Conservation (phyloP, 2,113 vertebrate genomes). For the Solenodon paradoxus region DNA sequence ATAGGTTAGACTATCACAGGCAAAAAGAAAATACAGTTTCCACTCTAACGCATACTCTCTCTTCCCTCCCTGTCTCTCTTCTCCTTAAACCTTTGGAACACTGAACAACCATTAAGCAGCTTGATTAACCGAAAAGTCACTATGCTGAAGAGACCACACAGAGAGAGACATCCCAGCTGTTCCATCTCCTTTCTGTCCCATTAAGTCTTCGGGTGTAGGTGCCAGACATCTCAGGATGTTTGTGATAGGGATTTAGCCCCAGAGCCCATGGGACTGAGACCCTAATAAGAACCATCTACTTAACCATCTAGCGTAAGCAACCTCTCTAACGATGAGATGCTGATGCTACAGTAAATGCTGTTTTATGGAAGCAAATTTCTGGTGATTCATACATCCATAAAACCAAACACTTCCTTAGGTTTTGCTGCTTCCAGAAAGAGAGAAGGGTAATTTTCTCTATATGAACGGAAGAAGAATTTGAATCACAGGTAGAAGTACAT, state of each 20-base stretch:
- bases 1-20: neutral
- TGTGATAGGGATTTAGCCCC: neutral
- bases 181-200: neutral
- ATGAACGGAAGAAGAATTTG: neutral
- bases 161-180: too few relatives aligned
- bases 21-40: neutral
- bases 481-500: neutral
- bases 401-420: neutral
- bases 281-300: neutral
- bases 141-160: neutral
- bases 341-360: neutral
- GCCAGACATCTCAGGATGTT: neutral
- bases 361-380: neutral
- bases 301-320: neutral
- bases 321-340: neutral
- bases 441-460: neutral
- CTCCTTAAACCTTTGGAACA: neutral
- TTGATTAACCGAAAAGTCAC: neutral
- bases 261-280: neutral
- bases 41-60: neutral
- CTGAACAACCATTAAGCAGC: neutral
- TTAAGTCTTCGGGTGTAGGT: neutral
- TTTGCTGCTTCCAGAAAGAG: neutral
- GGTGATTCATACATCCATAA: neutral
- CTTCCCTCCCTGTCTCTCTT: too few relatives aligned